Base-by-base conservation (phyloP, 2,888 invertebrate genomes). In the Troides aeacus region DNA sequence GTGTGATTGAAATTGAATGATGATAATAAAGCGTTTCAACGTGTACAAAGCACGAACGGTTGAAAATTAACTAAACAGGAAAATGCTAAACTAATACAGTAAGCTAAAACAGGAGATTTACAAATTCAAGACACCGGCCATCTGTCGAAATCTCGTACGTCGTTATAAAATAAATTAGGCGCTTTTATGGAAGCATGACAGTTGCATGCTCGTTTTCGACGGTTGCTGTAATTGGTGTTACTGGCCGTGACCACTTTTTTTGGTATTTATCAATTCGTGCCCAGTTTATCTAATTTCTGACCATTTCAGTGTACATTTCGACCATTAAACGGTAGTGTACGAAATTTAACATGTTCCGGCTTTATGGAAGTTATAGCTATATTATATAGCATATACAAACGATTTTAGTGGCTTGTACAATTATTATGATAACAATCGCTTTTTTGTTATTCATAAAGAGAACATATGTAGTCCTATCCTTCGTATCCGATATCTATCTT, bases 151-250 rank as follows among this genome's bases (percentile, higher is more conserved):
- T 61, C 59, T 66, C 62, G 50, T 60, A 50, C 56, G 60, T 70
- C 66, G 64, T 70, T 70, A 70, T 70, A 70, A 70, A 63, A 66
- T 66, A 66, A 70, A 70, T 70, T 67, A 70, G 67, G 53, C 63
- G 42, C 67, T 67, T 70, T 61, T 70, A 70, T 70, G 67, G 70
- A 70, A 67, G 61, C 67, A 64, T 64, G 70, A 70, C 60, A 66
- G 66, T 63, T 70, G 66, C 70, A 63, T 24, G 59, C 70, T 70
- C 60, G 67, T 67, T 66, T 70, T 66, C 66, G 42, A 70, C 70
- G 66, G 60, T 70, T 66, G 66, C 56, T 58, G 63, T 70, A 70
- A 66, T 66, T 63, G 66, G 70, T 56, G 69, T 57, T 63, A 66
- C 58, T 66, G 70, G 70, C 70, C 70, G 63, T 70, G 66, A 70